Evolutionary conservation across 2,113 vertebrate species (phyloP).

Genomic region (Toxotes jaculatrix): DNA sequence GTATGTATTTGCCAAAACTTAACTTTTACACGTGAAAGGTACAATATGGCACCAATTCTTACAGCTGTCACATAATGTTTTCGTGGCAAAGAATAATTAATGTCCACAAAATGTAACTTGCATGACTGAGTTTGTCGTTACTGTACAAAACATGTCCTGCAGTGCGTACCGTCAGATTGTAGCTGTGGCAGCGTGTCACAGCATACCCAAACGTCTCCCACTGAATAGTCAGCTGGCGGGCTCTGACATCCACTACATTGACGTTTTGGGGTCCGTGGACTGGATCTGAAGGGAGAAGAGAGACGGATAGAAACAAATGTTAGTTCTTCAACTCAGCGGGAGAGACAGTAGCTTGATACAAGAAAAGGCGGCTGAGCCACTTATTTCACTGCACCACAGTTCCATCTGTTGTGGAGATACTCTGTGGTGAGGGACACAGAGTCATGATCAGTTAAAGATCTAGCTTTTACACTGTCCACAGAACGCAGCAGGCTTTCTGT

Average conservation of each 20-base stretch:
- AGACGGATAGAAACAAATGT: background rate
- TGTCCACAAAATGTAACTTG: background rate
- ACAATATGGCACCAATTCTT: background rate
- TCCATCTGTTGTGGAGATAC: background rate
- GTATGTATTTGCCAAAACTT: background rate
- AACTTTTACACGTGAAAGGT: background rate
- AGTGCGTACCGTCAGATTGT: constrained; percentile 90
- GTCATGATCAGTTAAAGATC: background rate
- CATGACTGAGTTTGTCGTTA: background rate
- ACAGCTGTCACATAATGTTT: background rate
- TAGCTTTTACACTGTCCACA: background rate
- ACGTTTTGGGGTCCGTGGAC: constrained; percentile 94
- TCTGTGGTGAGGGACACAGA: background rate
- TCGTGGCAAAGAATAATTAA: background rate
- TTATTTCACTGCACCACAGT: background rate
- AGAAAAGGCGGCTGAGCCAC: background rate
- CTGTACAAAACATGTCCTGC: no score
- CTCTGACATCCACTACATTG: constrained; percentile 95
- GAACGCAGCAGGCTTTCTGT: background rate
- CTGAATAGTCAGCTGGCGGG: constrained; percentile 94
- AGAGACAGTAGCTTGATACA: background rate
- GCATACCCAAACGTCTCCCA: constrained; percentile 97
- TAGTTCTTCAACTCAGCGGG: background rate
- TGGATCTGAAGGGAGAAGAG: constrained; percentile 85
- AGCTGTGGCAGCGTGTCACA: constrained; percentile 97